phyloP scores from a whole-genome alignment of 2,113 vertebrate species.

The Corythaeola cristata region DNA sequence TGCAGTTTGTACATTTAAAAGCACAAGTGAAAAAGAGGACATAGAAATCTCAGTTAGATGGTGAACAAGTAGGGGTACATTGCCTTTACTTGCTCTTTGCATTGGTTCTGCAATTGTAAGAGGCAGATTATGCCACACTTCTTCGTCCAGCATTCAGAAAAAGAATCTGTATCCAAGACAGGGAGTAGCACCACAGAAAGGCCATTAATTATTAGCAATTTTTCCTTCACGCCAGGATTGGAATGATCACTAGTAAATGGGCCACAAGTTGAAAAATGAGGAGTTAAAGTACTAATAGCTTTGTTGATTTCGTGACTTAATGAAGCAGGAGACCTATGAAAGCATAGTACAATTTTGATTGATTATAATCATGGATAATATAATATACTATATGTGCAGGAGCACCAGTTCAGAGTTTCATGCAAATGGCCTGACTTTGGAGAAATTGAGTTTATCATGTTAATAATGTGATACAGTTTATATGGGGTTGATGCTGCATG shows the following conservation, averaged over 20 bases:
- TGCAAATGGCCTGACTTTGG: neutral
- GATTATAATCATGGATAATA: neutral
- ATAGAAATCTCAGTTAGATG: neutral
- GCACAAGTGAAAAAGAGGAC: neutral
- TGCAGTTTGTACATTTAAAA: neutral
- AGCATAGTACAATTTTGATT: neutral
- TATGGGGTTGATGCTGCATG: neutral
- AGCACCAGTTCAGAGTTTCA: neutral
- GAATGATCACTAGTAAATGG: neutral
- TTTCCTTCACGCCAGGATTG: neutral
- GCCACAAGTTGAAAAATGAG: neutral
- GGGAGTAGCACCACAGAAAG: neutral
- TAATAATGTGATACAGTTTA: neutral
- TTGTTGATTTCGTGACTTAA: slow-evolving; percentile 16
- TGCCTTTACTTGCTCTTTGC: neutral
- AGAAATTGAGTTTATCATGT: neutral
- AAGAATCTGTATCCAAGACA: neutral
- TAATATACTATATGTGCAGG: neutral
- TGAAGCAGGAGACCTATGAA: neutral
- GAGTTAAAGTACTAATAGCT: neutral
- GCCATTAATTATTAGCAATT: neutral
- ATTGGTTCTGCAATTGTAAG: neutral
- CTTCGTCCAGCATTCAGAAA: neutral
- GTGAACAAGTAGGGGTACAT: neutral
- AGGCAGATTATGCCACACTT: neutral